These are phyloP conservation scores for Chaetophractus vellerosus DNA, from an alignment of 2,797 vertebrate genomes.

Conservation along the genomic window DNA sequence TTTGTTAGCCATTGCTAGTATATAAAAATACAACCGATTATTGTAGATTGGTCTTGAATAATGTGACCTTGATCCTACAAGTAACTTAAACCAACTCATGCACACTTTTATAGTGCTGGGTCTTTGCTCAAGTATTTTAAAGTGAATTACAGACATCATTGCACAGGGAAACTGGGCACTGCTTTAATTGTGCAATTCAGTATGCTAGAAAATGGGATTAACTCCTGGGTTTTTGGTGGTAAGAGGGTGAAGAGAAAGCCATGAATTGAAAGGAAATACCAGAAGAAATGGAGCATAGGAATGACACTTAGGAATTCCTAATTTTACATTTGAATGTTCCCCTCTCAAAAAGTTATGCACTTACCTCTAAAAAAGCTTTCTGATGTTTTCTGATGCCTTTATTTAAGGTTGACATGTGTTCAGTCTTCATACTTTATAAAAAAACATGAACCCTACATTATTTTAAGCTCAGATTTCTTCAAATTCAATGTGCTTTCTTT, in stretches of 20 bases:
- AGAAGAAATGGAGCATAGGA: not conserved
- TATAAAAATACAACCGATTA: no score
- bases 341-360: not conserved
- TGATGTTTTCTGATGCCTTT: not conserved
- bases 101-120: not conserved
- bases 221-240: not conserved
- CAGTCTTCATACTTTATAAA: not conserved
- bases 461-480: not conserved
- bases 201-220: conserved; percentile 11
- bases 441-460: not conserved
- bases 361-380: not conserved
- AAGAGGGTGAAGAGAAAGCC: not conserved
- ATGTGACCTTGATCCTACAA: no score
- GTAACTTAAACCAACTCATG: not conserved
- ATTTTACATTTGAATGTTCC: conserved; percentile 30
- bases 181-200: not conserved
- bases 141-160: not conserved
- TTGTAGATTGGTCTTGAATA: no score
- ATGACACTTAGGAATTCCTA: not conserved
- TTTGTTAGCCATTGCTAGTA: no score
- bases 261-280: not conserved
- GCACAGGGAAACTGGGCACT: not conserved
- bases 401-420: not conserved
- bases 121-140: not conserved
- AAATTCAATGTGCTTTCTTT: not conserved